Conservation (phyloP, 2,797 vertebrate genomes). For the Gallirallus australis region DNA sequence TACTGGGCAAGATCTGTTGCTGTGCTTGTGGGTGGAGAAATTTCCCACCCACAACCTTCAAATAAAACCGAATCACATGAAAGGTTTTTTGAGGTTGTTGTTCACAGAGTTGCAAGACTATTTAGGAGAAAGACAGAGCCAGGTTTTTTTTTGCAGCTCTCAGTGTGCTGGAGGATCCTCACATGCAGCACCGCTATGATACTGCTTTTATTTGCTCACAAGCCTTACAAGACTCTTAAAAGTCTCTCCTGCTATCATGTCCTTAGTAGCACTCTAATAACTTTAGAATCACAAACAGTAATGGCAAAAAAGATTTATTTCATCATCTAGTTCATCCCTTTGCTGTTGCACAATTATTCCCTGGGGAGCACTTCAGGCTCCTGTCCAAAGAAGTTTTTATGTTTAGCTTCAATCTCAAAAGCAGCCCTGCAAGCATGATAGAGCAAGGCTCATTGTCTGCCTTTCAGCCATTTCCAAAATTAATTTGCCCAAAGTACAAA, state of each 20-base stretch:
- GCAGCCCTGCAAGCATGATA: slow-evolving; percentile 5
- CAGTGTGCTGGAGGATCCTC: not conserved
- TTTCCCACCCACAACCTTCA: not conserved
- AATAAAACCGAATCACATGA: not conserved
- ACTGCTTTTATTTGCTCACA: not conserved
- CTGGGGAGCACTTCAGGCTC: not conserved
- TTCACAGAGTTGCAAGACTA: not conserved
- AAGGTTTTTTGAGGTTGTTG: not conserved
- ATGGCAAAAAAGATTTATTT: slow-evolving; percentile 36
- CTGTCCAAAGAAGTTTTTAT: slow-evolving; percentile 30
- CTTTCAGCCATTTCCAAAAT: slow-evolving; percentile 64
- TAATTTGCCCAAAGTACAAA: slow-evolving; percentile 62
- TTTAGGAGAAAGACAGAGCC: not conserved
- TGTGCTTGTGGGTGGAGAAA: not conserved
- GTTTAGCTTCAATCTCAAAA: slow-evolving; percentile 24
- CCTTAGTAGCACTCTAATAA: slow-evolving; percentile 27
- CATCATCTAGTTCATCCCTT: slow-evolving; percentile 36
- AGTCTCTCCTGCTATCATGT: not conserved
- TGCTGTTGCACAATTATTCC: slow-evolving; percentile 55
- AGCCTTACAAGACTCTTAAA: not conserved
- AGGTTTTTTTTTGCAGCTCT: not conserved
- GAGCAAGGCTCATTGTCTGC: slow-evolving; percentile 39
- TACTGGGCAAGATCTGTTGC: not conserved
- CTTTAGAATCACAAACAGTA: slow-evolving; percentile 7
- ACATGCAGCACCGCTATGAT: not conserved